Percentiles rank a stretch among this genome's conserved stretches.
phyloP scores from a whole-genome alignment of 2,113 vertebrate species.

The Trichomycterus rosablanca region DNA sequence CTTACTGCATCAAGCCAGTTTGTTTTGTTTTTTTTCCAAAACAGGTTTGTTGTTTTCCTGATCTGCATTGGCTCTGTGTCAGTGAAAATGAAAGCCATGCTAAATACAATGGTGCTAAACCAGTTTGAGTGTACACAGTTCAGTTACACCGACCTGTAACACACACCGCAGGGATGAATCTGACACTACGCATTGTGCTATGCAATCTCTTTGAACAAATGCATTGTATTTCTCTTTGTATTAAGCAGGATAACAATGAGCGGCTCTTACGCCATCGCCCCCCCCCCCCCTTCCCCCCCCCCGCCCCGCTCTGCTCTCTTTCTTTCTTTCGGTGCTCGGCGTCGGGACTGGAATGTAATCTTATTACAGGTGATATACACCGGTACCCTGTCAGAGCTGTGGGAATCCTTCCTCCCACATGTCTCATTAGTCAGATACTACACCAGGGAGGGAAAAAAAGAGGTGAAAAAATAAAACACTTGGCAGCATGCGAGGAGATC shows the following conservation, averaged over 20 bases:
- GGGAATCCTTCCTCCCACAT: constrained; percentile 38
- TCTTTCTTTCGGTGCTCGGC: constrained; percentile 40
- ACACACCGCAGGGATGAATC: constrained; percentile 1
- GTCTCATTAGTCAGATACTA: not conserved
- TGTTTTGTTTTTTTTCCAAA: no score
- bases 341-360: constrained; percentile 55
- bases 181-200: not conserved
- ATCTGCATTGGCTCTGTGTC: not conserved
- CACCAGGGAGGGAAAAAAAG: no score
- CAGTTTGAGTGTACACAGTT: not conserved
- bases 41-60: no score
- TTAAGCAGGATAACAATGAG: constrained; percentile 16
- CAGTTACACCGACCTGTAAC: not conserved
- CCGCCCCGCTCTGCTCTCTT: not conserved
- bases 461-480: not conserved
- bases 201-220: constrained; percentile 18
- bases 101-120: constrained; percentile 1
- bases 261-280: not conserved
- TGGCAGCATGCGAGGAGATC: constrained; percentile 16
- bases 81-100: not conserved
- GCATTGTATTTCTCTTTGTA: constrained; percentile 23
- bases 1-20: no score
- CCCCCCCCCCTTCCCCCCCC: no score
- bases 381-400: constrained; percentile 35
- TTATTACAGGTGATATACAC: constrained; percentile 58